A percentile compares a stretch with the other conserved stretches of the same genome.
phyloP scores from a whole-genome alignment of 2,888 invertebrate genomes.

The Tribolium freemani region DNA sequence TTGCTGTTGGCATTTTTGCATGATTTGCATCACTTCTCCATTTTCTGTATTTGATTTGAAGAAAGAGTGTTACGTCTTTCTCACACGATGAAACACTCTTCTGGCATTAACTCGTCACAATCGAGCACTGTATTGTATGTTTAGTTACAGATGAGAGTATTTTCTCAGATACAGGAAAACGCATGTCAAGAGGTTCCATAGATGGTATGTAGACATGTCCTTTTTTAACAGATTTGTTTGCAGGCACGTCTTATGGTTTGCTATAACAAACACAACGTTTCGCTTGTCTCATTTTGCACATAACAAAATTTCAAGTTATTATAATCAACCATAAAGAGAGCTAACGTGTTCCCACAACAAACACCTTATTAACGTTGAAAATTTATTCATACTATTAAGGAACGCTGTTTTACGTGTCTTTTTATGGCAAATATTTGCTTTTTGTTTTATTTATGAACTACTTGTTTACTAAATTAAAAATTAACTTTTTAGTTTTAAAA shows the following conservation, averaged over 20 bases:
- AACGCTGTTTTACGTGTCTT: too few relatives aligned
- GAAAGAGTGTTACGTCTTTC: conserved; percentile 17
- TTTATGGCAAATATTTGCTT: too few relatives aligned
- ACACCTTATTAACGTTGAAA: neutral
- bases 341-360: too few relatives aligned
- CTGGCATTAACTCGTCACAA: conserved; percentile 20
- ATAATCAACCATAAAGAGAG: neutral
- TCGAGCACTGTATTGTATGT: conserved; percentile 55
- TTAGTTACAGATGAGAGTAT: conserved; percentile 69
- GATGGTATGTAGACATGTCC: conserved; percentile 65
- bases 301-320: neutral
- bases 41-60: conserved; percentile 3
- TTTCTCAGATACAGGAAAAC: conserved; percentile 67
- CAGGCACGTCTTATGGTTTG: neutral
- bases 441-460: too few relatives aligned
- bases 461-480: too few relatives aligned
- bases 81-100: conserved; percentile 21
- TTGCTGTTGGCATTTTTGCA: neutral
- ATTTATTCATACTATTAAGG: neutral
- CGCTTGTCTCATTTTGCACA: neutral
- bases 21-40: conserved; percentile 3
- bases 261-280: neutral
- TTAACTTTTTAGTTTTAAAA: neutral
- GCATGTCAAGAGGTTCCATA: conserved; percentile 67
- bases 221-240: neutral